Conservation (phyloP, 2,113 vertebrate species). For the Coturnix japonica region DNA sequence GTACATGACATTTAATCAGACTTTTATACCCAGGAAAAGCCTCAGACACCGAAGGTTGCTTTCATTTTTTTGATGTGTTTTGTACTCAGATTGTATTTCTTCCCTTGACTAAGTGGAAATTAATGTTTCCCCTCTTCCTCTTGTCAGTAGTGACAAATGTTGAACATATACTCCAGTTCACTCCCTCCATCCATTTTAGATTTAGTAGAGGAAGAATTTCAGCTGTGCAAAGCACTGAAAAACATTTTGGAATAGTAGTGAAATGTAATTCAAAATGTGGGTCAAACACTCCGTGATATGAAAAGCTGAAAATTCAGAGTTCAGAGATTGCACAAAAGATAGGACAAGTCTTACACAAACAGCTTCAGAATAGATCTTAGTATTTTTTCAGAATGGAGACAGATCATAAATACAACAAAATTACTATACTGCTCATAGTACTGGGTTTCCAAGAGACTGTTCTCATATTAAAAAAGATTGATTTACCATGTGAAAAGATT, state of each 20-base stretch:
- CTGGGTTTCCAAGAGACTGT: neutral
- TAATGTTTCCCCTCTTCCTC: fast-evolving
- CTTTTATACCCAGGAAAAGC: neutral
- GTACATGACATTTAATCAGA: neutral
- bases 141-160: neutral
- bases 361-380: neutral
- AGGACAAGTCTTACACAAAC: neutral
- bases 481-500: neutral
- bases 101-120: neutral
- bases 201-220: neutral
- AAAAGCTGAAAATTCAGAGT: neutral
- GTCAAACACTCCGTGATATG: neutral
- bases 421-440: neutral
- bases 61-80: neutral
- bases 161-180: neutral
- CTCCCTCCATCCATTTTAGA: neutral
- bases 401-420: neutral
- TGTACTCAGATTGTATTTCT: neutral
- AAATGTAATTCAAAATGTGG: neutral
- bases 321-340: neutral
- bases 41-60: neutral
- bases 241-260: neutral
- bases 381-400: neutral
- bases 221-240: neutral
- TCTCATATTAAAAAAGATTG: neutral